Evolutionary conservation across 2,888 invertebrate species (phyloP).

Genomic region (Plusia festucae): DNA sequence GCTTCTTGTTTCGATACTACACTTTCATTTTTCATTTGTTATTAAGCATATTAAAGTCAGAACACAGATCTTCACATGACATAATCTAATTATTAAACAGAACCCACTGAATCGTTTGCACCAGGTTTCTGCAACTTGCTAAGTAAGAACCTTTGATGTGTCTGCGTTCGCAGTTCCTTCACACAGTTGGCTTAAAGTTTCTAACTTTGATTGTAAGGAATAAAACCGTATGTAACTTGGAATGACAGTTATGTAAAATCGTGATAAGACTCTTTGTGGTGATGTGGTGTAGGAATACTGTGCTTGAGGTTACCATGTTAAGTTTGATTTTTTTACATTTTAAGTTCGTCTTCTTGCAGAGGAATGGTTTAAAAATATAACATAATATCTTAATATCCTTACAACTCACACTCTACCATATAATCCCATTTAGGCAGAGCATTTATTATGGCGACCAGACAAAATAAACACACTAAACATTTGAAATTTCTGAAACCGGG

Average conservation of each 20-base stretch:
- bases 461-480: no score
- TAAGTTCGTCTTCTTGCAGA: no score
- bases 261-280: neutral
- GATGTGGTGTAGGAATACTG: neutral
- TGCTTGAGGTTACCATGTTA: neutral
- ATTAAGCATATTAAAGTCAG: neutral
- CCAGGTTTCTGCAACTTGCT: conserved; percentile 32
- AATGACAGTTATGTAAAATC: conserved; percentile 2
- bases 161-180: conserved; percentile 4
- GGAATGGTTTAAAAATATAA: no score
- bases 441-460: no score
- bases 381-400: no score
- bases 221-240: conserved; percentile 17
- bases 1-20: neutral
- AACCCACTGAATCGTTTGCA: conserved; percentile 6
- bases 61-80: neutral
- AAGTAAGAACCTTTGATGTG: conserved; percentile 46
- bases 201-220: conserved; percentile 43
- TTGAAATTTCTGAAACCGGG: no score
- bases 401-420: no score
- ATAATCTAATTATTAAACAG: neutral
- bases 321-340: no score
- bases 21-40: neutral
- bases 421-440: no score
- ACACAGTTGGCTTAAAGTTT: conserved; percentile 12